Percentiles rank a stretch among this genome's conserved stretches.
Conservation (phyloP, 2,797 vertebrate genomes). For the Phoxinus dragarum region DNA sequence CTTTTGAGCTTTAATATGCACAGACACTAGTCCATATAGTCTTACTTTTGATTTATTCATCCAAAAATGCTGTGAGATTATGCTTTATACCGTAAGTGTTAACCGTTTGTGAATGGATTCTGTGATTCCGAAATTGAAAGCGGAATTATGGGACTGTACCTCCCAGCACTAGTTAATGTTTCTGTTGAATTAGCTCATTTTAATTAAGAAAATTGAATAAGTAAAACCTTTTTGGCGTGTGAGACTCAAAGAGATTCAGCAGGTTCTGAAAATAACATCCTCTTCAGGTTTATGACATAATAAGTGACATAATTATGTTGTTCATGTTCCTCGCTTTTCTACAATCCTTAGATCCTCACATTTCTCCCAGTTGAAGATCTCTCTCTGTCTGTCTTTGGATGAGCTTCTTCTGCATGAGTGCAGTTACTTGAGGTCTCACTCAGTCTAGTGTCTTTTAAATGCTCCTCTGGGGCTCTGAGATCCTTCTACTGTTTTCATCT, state of each 20-base stretch:
- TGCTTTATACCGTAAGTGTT: background rate
- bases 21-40: background rate
- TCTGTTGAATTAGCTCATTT: background rate
- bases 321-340: background rate
- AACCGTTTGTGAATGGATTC: too few species aligned
- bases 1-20: background rate
- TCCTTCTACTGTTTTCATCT: conserved; percentile 35
- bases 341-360: background rate
- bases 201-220: background rate
- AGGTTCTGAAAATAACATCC: background rate
- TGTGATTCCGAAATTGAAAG: too few species aligned
- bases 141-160: too few species aligned
- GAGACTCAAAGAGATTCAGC: background rate
- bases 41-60: background rate
- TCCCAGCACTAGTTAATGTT: background rate
- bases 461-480: conserved; percentile 23
- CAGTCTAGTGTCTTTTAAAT: conserved; percentile 43
- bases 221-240: background rate
- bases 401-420: background rate
- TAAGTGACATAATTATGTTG: background rate
- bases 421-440: conserved; percentile 15
- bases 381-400: conserved; percentile 1
- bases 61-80: background rate
- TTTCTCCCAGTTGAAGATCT: background rate
- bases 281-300: background rate